Evolutionary conservation across 1,140 invertebrate genomes (phyloP), one percentile per base, ranked within the genome.

Genomic region (Brachionus calyciflorus): DNA sequence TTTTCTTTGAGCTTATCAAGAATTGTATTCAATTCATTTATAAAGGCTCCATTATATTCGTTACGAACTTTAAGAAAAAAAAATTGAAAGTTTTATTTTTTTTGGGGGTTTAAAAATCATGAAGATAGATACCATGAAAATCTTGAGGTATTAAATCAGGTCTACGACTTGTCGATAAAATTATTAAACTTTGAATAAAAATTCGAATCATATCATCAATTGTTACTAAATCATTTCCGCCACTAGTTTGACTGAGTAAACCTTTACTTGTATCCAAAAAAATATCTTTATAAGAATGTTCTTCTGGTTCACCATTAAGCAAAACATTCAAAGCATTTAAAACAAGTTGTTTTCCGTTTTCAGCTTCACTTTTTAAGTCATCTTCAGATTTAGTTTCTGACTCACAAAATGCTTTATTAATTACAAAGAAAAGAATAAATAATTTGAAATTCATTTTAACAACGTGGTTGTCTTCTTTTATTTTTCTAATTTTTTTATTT

Each of bases 261-360:
- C 69, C 46, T 73, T 73, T 73, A 28, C 30, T 40, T 7, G 69
- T 73, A 49, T 73, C 69, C 4, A 73, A 19, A 55, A 73, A 73
- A 10, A 73, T 19, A 40, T 73, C 69, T 73, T 73, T 7, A 24
- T 73, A 73, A 21, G 69, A 12, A 0, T 37, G n/a, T 24, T 73
- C 46, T 12, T 24, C 19, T 21, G 69, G 46, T 19, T 73, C 46
- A 12, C 69, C 69, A 24, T 21, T 17, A 6, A 73, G 37, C 4
- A 73, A n/a, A 10, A 41, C n/a, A 33, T 73, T 55, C 19, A 73
- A 30, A 49, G 69, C 44, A 30, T 73, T 49, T 10, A 49, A n/a
- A 14, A 51, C 46, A 10, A 73, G 24, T 21, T 73, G 19, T 73
- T n/a, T 51, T 10, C 69, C 69, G 26, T 40, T 49, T 7, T 49